Evolutionary conservation across 2,888 invertebrate genomes (phyloP).

Genomic region (Xestia ashworthii): DNA sequence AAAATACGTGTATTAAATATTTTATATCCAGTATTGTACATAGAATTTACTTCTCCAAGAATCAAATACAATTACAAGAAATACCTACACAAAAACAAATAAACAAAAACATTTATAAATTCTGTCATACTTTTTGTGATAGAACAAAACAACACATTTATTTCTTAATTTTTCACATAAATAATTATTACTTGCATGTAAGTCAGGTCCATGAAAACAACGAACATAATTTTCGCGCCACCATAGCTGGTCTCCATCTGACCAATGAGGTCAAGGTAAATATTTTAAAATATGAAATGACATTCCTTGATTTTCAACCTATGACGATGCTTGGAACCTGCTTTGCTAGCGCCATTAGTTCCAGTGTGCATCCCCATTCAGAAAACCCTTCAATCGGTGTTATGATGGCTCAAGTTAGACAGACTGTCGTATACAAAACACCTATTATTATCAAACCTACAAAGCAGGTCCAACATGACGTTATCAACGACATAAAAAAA

Average conservation of each 20-base stretch:
- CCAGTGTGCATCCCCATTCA: not conserved
- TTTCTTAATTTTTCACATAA: not conserved
- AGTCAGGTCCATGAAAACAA: not conserved
- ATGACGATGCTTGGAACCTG: no score
- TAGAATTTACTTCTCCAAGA: conserved; percentile 28
- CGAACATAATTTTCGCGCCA: not conserved
- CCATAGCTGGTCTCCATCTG: no score
- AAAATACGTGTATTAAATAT: conserved; percentile 26
- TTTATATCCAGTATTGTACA: conserved; percentile 41
- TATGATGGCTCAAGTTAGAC: conserved; percentile 6
- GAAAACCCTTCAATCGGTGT: not conserved
- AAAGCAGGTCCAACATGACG: conserved; percentile 1
- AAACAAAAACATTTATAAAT: conserved; percentile 22
- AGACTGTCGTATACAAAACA: conserved; percentile 12
- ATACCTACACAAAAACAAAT: conserved; percentile 16
- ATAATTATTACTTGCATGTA: not conserved
- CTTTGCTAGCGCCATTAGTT: no score
- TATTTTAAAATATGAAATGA: no score
- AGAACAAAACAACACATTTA: conserved; percentile 31
- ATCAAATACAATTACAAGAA: conserved; percentile 21
- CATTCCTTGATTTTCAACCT: no score
- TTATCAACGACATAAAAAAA: conserved; percentile 5
- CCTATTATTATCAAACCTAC: not conserved
- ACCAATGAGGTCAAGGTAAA: no score
- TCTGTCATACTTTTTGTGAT: conserved; percentile 19